A percentile compares a stretch with the other conserved stretches of the same genome.
Conservation (phyloP, 1,140 invertebrate species). For the Drosophila yakuba region DNA sequence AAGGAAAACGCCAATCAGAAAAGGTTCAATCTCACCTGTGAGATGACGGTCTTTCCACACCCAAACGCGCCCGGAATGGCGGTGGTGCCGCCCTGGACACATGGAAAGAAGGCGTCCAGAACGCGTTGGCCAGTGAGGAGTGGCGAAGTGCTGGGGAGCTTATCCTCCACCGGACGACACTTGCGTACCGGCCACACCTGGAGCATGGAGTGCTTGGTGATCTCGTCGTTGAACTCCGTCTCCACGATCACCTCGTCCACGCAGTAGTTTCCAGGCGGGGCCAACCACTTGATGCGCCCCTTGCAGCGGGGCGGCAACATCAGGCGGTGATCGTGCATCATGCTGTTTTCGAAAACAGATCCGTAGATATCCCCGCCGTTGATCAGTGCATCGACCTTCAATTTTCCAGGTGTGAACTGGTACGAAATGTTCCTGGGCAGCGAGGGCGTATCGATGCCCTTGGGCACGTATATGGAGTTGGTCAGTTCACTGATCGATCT, state of each 20-base stretch:
- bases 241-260: constrained; percentile 98
- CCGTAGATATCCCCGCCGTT: constrained; percentile 99
- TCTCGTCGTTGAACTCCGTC: constrained; percentile 98
- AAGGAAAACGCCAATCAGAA: too few relatives aligned
- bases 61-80: constrained; percentile 99
- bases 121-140: constrained; percentile 98
- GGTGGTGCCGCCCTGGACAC: constrained; percentile 99
- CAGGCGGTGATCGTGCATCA: constrained; percentile 96
- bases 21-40: constrained; percentile 85
- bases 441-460: constrained; percentile 97
- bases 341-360: constrained; percentile 96
- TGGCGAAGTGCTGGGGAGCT: constrained; percentile 98
- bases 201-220: constrained; percentile 94
- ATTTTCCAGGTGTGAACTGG: constrained; percentile 94
- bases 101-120: constrained; percentile 98
- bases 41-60: constrained; percentile 86
- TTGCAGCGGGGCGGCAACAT: constrained; percentile 96
- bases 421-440: constrained; percentile 93
- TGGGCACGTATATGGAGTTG: constrained; percentile 94
- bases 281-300: constrained; percentile 97
- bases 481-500: constrained; percentile 95
- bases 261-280: constrained; percentile 95
- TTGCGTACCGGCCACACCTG: constrained; percentile 98
- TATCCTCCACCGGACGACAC: constrained; percentile 96
- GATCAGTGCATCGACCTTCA: constrained; percentile 95